A percentile compares a stretch with the other conserved stretches of the same genome.
Conservation (phyloP, 1,140 invertebrate genomes). For the Leptonema lineaticorne region DNA sequence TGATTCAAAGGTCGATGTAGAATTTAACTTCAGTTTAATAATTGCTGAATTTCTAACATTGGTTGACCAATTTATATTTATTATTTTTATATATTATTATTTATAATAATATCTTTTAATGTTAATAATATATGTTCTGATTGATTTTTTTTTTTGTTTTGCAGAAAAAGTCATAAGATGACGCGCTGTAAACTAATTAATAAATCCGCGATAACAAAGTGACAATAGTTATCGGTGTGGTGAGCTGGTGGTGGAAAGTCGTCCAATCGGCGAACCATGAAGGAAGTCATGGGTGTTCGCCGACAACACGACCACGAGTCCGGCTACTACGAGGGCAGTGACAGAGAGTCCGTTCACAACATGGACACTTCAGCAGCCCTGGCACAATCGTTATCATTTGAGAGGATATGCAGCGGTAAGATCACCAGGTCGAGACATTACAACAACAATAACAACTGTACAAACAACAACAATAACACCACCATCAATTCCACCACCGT, state of each 20-base stretch:
- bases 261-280: slow-evolving; percentile 24
- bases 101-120: too few species aligned
- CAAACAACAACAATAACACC: neutral
- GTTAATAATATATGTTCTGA: too few species aligned
- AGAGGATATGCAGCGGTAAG: neutral
- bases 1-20: too few species aligned
- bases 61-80: too few species aligned
- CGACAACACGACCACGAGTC: slow-evolving; percentile 39
- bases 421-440: neutral
- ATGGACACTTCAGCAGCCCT: slow-evolving; percentile 28
- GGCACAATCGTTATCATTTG: neutral
- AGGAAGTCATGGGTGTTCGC: slow-evolving; percentile 31
- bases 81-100: too few species aligned
- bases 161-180: too few species aligned
- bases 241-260: neutral
- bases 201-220: neutral
- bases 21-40: too few species aligned
- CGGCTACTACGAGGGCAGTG: slow-evolving; percentile 41
- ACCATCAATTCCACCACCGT: neutral
- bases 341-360: slow-evolving; percentile 36
- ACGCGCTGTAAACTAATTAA: neutral
- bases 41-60: too few species aligned
- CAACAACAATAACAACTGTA: neutral
- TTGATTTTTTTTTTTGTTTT: too few species aligned
- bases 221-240: too few species aligned